Base-by-base conservation (phyloP, 2,113 vertebrate species). In the Phoenicopterus ruber region DNA sequence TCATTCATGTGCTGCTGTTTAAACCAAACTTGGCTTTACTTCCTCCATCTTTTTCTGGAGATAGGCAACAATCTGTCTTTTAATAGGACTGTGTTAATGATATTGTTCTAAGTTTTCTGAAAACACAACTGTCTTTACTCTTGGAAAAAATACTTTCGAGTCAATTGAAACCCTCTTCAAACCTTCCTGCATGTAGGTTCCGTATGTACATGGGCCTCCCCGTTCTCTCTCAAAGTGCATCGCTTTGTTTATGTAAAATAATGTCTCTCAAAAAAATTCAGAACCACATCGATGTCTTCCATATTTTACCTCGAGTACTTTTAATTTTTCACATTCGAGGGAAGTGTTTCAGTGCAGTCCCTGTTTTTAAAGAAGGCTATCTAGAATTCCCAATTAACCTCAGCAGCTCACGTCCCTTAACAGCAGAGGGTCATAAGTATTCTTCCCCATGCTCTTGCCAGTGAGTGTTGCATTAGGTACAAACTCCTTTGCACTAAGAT, bases 21-120 rank as follows among this genome's bases (percentile, higher is more conserved):
- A 88, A 97, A 96, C 86, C 90, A 82, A 95, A 93, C 94, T 91
- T 97, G 96, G 94, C 76, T 93, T 94, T 95, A 73, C 88, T 96
- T 97, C 63, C 42, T 91, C 63, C 78, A 34, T 78, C 93, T 91
- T 90, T 78, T 88, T 89, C 91, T 4, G 13, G 63, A 77, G 50
- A 59, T 79, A 82, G 78, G 44, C 73, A 94, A 31, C 59, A 82
- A 84, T 91, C 69, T 81, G 59, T 78, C 77, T 86, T 76, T 78
- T 95, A 84, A 67, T 82, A 49, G 38, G 26, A 54, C n/a, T 28
- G 5, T 31, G 38, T 47, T 74, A 71, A 71, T 87, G 50, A 63
- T 25, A 84, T 86, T 92, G 88, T 92, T 78, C 65, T 47, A 93
- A 78, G 81, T 86, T 96, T 87, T 84, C 94, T 57, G 72, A 89